These are phyloP conservation scores for Cottus gobio DNA, from an alignment of 2,113 vertebrate genomes.

Conservation along the genomic window DNA sequence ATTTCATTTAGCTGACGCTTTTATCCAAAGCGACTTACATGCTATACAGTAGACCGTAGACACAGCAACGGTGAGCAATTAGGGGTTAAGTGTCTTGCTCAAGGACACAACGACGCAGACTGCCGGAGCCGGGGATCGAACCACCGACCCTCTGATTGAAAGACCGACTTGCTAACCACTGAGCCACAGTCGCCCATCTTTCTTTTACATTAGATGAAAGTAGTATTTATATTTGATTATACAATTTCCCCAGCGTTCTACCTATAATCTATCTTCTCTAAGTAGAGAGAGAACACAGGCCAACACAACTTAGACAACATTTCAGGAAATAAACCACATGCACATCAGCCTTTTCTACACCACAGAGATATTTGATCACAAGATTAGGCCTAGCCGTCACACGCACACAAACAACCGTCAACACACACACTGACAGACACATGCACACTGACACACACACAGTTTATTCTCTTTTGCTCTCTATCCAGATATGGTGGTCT, in stretches of 20 bases:
- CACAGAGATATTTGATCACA: conserved; percentile 7
- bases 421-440: conserved; percentile 6
- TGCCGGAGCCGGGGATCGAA: no score
- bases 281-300: neutral
- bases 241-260: neutral
- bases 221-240: neutral
- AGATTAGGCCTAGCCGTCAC: conserved; percentile 5
- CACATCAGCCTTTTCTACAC: conserved; percentile 15
- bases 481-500: conserved; percentile 67
- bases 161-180: no score
- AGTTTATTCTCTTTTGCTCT: conserved; percentile 12
- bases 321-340: conserved; percentile 45
- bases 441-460: conserved; percentile 25
- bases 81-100: no score
- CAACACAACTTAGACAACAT: neutral
- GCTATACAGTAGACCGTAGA: no score
- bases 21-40: no score
- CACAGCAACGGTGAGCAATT: no score
- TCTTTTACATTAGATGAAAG: neutral
- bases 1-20: no score
- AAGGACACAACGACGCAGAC: no score
- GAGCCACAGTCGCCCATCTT: no score
- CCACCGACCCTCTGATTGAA: no score
- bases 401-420: neutral
- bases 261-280: neutral